These are phyloP conservation scores for Calosoma granatense DNA, from an alignment of 1,140 invertebrate species.

Conservation along the genomic window DNA sequence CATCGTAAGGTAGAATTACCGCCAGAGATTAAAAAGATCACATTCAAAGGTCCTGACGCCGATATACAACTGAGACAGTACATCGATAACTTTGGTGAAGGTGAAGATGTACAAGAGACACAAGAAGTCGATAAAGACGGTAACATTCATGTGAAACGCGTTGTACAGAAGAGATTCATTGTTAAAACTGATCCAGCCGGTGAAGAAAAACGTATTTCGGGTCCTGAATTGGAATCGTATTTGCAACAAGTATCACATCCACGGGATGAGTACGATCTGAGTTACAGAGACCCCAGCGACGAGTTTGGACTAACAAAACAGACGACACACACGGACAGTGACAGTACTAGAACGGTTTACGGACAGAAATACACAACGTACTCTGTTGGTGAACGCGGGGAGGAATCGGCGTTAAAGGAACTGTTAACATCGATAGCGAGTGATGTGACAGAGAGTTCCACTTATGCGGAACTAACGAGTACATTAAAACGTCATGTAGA, in stretches of 20 bases:
- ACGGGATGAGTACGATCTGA: background rate
- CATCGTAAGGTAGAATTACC: slow-evolving; percentile 39
- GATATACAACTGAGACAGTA: slow-evolving; percentile 39
- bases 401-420: slow-evolving; percentile 16
- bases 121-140: slow-evolving; percentile 39
- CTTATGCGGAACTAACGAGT: background rate
- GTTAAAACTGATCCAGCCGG: slow-evolving; percentile 29
- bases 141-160: slow-evolving; percentile 40
- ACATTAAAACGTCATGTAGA: background rate
- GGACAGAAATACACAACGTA: slow-evolving; percentile 17
- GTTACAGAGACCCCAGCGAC: background rate
- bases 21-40: slow-evolving; percentile 41
- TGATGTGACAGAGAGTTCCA: slow-evolving; percentile 17
- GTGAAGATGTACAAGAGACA: slow-evolving; percentile 39
- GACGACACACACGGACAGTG: background rate
- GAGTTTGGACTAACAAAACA: slow-evolving; percentile 6
- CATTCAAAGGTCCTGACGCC: slow-evolving; percentile 43
- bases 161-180: slow-evolving; percentile 40
- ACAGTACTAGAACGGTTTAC: slow-evolving; percentile 20
- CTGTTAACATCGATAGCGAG: slow-evolving; percentile 20
- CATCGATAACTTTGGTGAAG: slow-evolving; percentile 40
- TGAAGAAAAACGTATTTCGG: slow-evolving; percentile 20
- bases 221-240: slow-evolving; percentile 24
- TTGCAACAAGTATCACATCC: slow-evolving; percentile 15
- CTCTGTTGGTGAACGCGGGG: slow-evolving; percentile 6